phyloP scores from a whole-genome alignment of 1,140 invertebrate species.

The Babylonia areolata region DNA sequence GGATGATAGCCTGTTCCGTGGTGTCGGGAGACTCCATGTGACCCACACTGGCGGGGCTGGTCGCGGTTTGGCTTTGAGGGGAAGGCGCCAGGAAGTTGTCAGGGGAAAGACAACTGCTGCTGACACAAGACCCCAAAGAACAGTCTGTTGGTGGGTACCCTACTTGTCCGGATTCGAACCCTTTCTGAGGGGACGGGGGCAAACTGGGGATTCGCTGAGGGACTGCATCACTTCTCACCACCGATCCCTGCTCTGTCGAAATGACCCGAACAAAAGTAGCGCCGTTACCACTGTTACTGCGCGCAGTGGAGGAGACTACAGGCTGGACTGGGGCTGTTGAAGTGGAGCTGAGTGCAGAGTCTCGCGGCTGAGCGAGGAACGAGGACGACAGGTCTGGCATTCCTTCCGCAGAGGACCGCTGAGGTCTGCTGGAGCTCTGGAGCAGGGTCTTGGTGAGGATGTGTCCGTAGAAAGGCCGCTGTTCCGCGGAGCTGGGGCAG shows the following conservation, averaged over 20 bases:
- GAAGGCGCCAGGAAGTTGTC: background rate
- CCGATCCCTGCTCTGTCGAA: background rate
- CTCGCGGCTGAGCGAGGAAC: background rate
- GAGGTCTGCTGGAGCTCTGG: background rate
- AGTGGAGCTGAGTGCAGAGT: background rate
- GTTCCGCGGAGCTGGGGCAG: background rate
- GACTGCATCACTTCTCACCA: background rate
- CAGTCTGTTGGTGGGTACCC: background rate
- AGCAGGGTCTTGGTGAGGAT: background rate
- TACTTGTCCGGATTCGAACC: background rate
- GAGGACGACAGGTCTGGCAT: background rate
- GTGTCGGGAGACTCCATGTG: background rate
- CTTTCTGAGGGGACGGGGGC: background rate
- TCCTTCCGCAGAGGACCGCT: background rate
- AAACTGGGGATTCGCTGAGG: background rate
- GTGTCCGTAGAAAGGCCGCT: background rate
- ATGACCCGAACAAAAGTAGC: background rate
- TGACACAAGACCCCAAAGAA: background rate
- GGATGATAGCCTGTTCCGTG: background rate
- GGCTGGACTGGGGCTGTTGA: background rate
- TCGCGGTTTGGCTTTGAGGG: background rate
- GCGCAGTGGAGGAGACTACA: too few species aligned
- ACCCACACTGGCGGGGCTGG: background rate
- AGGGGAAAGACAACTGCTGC: background rate
- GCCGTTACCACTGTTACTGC: background rate